These are phyloP conservation scores for Hydra vulgaris DNA, from an alignment of 30 jellyfish, hydroid and myxozoan species.

Conservation along the genomic window DNA sequence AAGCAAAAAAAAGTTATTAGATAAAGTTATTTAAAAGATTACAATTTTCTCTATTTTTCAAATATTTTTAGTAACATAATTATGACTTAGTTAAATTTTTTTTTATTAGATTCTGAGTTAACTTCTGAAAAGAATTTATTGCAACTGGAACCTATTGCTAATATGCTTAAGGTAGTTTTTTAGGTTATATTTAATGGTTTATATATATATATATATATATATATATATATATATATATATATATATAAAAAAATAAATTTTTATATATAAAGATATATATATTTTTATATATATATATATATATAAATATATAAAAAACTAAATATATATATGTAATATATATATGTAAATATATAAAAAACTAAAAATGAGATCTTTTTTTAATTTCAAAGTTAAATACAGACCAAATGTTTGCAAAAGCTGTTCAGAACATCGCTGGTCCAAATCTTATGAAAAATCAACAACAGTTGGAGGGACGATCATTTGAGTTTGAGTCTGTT, in stretches of 20 bases:
- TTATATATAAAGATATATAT: too few species aligned
- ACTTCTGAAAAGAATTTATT: slow-evolving; percentile 43
- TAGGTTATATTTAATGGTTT: neutral
- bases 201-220: too few species aligned
- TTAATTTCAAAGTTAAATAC: slow-evolving; percentile 36
- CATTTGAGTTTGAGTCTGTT: slow-evolving; percentile 40
- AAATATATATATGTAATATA: too few species aligned
- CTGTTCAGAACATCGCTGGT: slow-evolving; percentile 62
- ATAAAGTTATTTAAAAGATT: too few species aligned
- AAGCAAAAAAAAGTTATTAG: too few species aligned
- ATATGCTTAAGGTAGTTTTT: slow-evolving; percentile 42
- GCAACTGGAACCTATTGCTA: slow-evolving; percentile 41
- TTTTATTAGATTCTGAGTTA: slow-evolving; percentile 57
- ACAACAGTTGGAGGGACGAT: slow-evolving; percentile 3
- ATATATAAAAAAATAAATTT: too few species aligned
- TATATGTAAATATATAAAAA: too few species aligned
- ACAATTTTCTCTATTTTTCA: too few species aligned
- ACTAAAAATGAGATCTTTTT: neutral
- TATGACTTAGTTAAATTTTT: neutral
- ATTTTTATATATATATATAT: too few species aligned
- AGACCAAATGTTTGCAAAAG: slow-evolving; percentile 54
- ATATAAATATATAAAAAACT: too few species aligned
- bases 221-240: too few species aligned
- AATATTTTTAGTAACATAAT: too few species aligned
- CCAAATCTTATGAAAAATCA: slow-evolving; percentile 16